Conservation (phyloP, 2,888 invertebrate genomes). For the Eupithecia subumbrata region DNA sequence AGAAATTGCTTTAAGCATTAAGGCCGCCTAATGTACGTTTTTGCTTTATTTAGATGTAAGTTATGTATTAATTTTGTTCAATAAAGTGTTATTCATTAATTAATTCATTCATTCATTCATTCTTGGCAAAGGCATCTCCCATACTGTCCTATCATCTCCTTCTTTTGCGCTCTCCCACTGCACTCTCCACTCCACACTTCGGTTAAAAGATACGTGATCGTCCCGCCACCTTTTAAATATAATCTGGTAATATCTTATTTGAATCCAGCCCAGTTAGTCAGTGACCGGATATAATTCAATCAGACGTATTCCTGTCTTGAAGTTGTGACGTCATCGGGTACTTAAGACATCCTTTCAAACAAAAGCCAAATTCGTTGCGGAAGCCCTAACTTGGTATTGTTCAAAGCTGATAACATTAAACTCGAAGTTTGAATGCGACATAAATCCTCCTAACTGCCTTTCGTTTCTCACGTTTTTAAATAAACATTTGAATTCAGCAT, state of each 20-base stretch:
- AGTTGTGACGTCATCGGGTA: slow-evolving; percentile 28
- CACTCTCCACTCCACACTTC: no score
- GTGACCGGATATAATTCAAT: slow-evolving; percentile 48
- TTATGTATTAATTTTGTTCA: no score
- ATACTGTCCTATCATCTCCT: no score
- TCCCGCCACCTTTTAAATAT: background rate
- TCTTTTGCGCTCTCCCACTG: no score
- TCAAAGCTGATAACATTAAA: slow-evolving; percentile 15
- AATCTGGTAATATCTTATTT: background rate
- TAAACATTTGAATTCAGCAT: slow-evolving; percentile 2
- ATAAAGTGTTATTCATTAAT: no score
- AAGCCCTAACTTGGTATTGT: slow-evolving; percentile 28
- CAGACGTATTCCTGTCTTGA: slow-evolving; percentile 45
- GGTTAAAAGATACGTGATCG: background rate
- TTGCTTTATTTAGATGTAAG: no score
- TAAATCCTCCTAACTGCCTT: background rate
- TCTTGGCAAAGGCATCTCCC: no score
- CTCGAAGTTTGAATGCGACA: slow-evolving; percentile 3
- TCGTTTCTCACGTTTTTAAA: background rate
- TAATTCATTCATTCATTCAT: no score
- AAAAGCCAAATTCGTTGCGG: slow-evolving; percentile 38
- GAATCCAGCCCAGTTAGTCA: background rate
- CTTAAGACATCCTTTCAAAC: slow-evolving; percentile 39
- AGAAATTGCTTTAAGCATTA: no score
- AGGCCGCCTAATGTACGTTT: no score